These are phyloP conservation scores for Sisyra terminalis DNA, from an alignment of 2,888 invertebrate species.

Conservation along the genomic window DNA sequence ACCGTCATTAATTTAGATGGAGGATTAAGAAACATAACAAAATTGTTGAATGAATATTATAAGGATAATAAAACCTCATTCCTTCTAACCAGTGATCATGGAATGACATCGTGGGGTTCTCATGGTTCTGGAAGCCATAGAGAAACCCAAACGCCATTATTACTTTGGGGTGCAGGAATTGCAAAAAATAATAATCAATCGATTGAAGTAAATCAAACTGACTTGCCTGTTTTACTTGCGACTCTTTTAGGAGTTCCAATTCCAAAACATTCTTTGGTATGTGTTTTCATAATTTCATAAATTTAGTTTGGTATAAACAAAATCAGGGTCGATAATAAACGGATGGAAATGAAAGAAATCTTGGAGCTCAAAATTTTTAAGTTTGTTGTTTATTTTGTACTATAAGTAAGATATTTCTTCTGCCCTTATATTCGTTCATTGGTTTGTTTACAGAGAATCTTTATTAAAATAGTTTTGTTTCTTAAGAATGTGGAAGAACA, in stretches of 20 bases:
- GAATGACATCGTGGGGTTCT: conserved; percentile 98
- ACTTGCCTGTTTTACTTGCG: conserved; percentile 79
- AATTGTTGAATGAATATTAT: conserved; percentile 53
- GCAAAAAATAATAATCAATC: conserved; percentile 22
- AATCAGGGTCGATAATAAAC: too few relatives aligned
- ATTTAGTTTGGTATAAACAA: too few relatives aligned
- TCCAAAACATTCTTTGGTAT: conserved; percentile 76
- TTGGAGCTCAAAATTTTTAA: too few relatives aligned
- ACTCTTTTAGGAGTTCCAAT: conserved; percentile 69
- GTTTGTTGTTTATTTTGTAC: too few relatives aligned
- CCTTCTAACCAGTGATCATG: conserved; percentile 91
- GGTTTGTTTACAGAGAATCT: too few relatives aligned
- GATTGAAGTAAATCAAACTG: conserved; percentile 72
- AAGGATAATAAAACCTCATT: conserved; percentile 65
- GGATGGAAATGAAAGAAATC: too few relatives aligned
- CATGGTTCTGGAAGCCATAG: conserved; percentile 82
- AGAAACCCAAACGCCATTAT: conserved; percentile 86
- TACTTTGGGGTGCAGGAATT: conserved; percentile 84
- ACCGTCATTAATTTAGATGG: conserved; percentile 67
- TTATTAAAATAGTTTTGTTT: too few relatives aligned
- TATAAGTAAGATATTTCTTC: too few relatives aligned
- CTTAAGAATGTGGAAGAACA: too few relatives aligned
- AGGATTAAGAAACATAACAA: conserved; percentile 50
- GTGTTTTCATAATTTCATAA: conserved; percentile 14
- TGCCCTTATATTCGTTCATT: too few relatives aligned